Percentiles rank a stretch among this genome's conserved stretches.
Evolutionary conservation across 2,113 vertebrate genomes (phyloP).

Genomic region (Psittacus erithacus): DNA sequence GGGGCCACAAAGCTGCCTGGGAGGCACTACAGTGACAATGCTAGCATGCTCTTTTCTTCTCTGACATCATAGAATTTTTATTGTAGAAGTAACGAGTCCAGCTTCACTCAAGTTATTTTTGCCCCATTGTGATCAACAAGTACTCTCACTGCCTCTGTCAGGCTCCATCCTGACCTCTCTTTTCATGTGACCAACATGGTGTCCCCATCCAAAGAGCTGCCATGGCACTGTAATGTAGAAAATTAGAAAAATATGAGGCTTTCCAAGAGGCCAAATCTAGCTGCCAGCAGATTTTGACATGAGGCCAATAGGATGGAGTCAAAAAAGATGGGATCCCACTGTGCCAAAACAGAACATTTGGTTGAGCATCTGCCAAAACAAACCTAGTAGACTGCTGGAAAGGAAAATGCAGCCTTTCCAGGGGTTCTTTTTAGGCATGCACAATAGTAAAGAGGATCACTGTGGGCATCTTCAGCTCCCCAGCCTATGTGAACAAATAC

Average conservation of each 20-base stretch:
- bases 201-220: background rate
- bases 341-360: conserved; percentile 31
- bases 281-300: background rate
- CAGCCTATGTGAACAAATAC: background rate
- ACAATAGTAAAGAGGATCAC: background rate
- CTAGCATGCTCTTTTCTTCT: fast-evolving
- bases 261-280: background rate
- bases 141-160: background rate
- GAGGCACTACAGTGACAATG: background rate
- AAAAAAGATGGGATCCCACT: background rate
- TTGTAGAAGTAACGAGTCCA: background rate
- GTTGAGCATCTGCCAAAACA: conserved; percentile 43
- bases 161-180: background rate
- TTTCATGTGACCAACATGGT: background rate
- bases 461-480: background rate
- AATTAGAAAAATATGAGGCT: background rate
- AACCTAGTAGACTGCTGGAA: conserved; percentile 30
- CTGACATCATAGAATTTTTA: background rate
- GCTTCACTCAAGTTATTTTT: background rate
- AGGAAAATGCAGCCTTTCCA: background rate
- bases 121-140: background rate
- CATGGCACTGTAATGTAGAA: fast-evolving
- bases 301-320: background rate
- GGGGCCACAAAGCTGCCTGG: background rate
- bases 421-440: background rate